Conservation (phyloP, 2,113 vertebrate genomes). For the Gobio gobio region DNA sequence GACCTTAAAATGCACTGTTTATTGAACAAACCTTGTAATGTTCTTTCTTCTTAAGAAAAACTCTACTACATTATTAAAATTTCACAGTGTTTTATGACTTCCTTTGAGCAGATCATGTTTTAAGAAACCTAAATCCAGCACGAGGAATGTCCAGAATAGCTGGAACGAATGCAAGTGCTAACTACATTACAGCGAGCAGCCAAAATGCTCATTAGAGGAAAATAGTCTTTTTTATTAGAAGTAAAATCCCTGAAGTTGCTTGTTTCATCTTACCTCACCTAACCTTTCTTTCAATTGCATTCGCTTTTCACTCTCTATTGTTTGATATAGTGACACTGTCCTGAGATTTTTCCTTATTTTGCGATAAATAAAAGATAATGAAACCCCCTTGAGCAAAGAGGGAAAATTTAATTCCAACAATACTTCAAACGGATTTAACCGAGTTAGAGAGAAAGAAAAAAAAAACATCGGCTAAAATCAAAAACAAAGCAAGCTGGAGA, state of each 20-base stretch:
- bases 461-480: slow-evolving; percentile 40
- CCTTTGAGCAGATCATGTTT: background rate
- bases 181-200: background rate
- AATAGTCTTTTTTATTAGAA: slow-evolving; percentile 48
- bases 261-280: slow-evolving; percentile 53
- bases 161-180: background rate
- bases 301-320: slow-evolving; percentile 53
- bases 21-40: background rate
- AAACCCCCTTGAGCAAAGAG: slow-evolving; percentile 63
- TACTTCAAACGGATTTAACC: slow-evolving; percentile 61
- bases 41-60: background rate
- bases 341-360: slow-evolving; percentile 48
- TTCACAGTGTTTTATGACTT: background rate
- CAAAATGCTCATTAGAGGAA: background rate
- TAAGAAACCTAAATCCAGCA: background rate
- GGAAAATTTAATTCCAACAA: slow-evolving; percentile 63
- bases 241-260: slow-evolving; percentile 62
- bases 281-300: slow-evolving; percentile 62
- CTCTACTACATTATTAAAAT: background rate
- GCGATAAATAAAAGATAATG: slow-evolving; percentile 72
- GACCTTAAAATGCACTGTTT: background rate
- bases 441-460: slow-evolving; percentile 44
- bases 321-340: slow-evolving; percentile 38
- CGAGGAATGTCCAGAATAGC: background rate
- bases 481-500: slow-evolving; percentile 32